A percentile compares a stretch with the other conserved stretches of the same genome.
These are phyloP conservation scores for Garrulus glandarius DNA, from an alignment of 2,797 vertebrate species.

Conservation along the genomic window DNA sequence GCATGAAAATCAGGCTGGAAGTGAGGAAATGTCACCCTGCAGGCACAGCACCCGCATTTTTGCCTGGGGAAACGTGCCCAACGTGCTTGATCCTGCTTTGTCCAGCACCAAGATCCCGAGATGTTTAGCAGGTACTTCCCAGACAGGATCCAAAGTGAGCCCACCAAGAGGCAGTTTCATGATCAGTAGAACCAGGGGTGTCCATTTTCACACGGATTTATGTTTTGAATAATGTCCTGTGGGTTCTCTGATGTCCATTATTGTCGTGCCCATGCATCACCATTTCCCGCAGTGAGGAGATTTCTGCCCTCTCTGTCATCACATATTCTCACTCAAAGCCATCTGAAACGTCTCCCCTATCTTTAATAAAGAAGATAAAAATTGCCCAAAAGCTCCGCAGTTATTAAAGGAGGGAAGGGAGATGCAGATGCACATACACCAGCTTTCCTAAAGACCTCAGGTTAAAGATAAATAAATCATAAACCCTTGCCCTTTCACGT, in stretches of 20 bases:
- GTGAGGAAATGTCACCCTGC: background rate
- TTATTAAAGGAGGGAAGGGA: background rate
- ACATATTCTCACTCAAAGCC: background rate
- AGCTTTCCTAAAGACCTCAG: background rate
- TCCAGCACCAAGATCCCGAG: fast-evolving
- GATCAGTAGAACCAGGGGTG: background rate
- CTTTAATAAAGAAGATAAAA: background rate
- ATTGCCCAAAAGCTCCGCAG: background rate
- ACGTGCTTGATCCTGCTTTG: fast-evolving
- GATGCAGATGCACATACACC: background rate
- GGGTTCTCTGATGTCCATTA: background rate
- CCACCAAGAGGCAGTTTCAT: background rate
- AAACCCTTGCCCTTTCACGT: background rate
- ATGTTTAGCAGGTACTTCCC: background rate
- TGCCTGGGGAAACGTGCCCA: fast-evolving
- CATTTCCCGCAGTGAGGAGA: background rate
- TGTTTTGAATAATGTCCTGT: fast-evolving
- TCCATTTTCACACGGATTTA: fast-evolving
- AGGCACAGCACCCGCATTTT: background rate
- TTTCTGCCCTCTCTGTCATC: background rate
- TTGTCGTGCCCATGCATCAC: fast-evolving
- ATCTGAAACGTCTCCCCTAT: background rate
- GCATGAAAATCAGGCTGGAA: background rate
- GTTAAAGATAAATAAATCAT: conserved; percentile 17
- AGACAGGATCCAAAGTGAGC: background rate